Percentiles rank a stretch among this genome's conserved stretches.
Evolutionary conservation across 2,888 invertebrate species (phyloP).

Genomic region (Chloroclystis v-ata): DNA sequence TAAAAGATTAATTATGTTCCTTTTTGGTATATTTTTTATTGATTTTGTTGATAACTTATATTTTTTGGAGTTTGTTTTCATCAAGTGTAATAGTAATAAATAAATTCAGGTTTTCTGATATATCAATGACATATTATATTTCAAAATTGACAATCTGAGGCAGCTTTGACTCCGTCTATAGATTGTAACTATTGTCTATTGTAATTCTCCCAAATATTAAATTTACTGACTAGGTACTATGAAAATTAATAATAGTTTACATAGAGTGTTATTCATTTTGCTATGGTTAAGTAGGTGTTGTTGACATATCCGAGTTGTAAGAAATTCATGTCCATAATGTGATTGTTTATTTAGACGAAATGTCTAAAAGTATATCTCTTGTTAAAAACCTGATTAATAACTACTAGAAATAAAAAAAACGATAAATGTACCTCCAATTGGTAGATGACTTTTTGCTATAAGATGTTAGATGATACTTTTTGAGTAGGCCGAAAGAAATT

Average conservation of each 20-base stretch:
- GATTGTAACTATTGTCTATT: background rate
- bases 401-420: too few relatives aligned
- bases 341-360: slow-evolving; percentile 15
- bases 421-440: too few relatives aligned
- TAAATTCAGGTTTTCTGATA: background rate
- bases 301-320: slow-evolving; percentile 38
- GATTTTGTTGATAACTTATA: slow-evolving; percentile 23
- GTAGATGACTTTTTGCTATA: too few relatives aligned
- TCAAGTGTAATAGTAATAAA: background rate
- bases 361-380: background rate
- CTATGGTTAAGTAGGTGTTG: slow-evolving; percentile 38
- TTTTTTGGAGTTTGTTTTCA: slow-evolving; percentile 3
- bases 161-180: background rate
- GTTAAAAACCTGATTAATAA: too few relatives aligned
- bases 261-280: slow-evolving; percentile 41
- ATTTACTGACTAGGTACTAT: slow-evolving; percentile 22
- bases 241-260: slow-evolving; percentile 26
- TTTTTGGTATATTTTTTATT: slow-evolving; percentile 27
- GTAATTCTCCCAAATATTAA: slow-evolving; percentile 1
- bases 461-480: too few relatives aligned
- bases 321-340: slow-evolving; percentile 33
- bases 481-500: too few relatives aligned
- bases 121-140: background rate
- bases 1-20: slow-evolving; percentile 23
- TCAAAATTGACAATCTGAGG: background rate